phyloP scores from a whole-genome alignment of 2,113 vertebrate genomes.

The Antidorcas marsupialis region DNA sequence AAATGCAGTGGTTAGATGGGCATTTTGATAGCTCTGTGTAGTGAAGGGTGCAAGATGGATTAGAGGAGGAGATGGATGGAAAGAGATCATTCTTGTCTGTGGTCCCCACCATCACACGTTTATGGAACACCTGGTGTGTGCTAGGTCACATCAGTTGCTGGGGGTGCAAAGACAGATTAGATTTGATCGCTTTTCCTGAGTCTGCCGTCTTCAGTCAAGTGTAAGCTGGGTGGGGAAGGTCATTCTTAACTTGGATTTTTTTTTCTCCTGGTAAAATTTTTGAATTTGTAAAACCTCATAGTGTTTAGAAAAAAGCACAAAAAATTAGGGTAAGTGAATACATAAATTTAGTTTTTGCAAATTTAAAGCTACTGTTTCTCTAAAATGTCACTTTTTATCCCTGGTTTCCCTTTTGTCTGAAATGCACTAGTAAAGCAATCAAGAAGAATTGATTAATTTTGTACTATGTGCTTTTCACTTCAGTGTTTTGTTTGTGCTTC shows the following conservation, averaged over 20 bases:
- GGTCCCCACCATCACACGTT: not conserved
- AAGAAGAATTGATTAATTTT: constrained; percentile 56
- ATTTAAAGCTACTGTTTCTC: constrained; percentile 27
- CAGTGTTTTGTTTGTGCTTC: constrained; percentile 53
- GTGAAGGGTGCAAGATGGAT: not conserved
- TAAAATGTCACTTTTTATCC: constrained; percentile 41
- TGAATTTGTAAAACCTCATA: not conserved
- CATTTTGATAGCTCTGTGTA: not conserved
- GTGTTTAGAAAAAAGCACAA: not conserved
- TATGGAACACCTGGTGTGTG: not conserved
- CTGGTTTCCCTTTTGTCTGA: constrained; percentile 40
- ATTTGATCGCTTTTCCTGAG: not conserved
- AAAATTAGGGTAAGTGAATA: not conserved
- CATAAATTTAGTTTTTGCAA: not conserved
- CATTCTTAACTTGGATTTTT: not conserved
- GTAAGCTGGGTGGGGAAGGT: not conserved
- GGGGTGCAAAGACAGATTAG: not conserved
- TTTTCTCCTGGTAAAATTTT: not conserved
- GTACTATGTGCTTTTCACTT: constrained; percentile 56
- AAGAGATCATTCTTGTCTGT: not conserved
- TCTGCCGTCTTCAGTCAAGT: not conserved
- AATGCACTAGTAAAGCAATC: constrained; percentile 28
- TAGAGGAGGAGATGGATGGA: not conserved
- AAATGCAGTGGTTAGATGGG: not conserved
- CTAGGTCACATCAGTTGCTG: not conserved